Percentiles rank a stretch among this genome's conserved stretches.
Evolutionary conservation across 1,140 invertebrate species (phyloP).

Genomic region (Drosophila guanche): DNA sequence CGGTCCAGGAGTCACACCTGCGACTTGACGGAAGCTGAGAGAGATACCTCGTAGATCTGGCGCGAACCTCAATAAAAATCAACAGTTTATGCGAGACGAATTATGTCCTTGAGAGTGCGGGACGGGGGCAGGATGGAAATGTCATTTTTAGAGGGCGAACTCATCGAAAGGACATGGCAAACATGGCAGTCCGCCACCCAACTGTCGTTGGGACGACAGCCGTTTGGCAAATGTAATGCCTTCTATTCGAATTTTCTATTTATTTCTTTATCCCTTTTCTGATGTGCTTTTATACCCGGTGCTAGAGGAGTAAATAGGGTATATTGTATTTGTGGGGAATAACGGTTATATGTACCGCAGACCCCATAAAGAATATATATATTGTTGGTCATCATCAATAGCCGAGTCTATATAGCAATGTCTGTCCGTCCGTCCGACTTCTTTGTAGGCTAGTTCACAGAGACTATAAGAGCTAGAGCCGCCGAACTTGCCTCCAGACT

Average conservation of each 20-base stretch:
- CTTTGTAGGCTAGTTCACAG: too few species aligned
- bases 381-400: too few species aligned
- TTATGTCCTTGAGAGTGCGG: slow-evolving; percentile 70
- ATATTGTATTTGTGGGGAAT: too few species aligned
- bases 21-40: slow-evolving; percentile 4
- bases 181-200: slow-evolving; percentile 24
- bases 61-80: slow-evolving; percentile 74
- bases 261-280: slow-evolving; percentile 78
- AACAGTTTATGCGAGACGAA: slow-evolving; percentile 76
- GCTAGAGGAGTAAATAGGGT: too few species aligned
- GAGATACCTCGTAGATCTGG: neutral
- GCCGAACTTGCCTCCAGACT: too few species aligned
- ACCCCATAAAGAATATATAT: too few species aligned
- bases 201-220: slow-evolving; percentile 11
- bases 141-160: slow-evolving; percentile 42
- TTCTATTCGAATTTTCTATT: slow-evolving; percentile 82
- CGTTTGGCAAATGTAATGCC: slow-evolving; percentile 75
- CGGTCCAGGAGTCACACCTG: slow-evolving; percentile 43
- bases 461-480: too few species aligned
- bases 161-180: slow-evolving; percentile 47
- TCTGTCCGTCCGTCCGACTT: too few species aligned
- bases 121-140: slow-evolving; percentile 32
- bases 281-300: slow-evolving; percentile 10
- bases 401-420: too few species aligned
- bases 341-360: too few species aligned